phyloP scores from a whole-genome alignment of 2,888 invertebrate genomes.

The Stratiomys singularior region DNA sequence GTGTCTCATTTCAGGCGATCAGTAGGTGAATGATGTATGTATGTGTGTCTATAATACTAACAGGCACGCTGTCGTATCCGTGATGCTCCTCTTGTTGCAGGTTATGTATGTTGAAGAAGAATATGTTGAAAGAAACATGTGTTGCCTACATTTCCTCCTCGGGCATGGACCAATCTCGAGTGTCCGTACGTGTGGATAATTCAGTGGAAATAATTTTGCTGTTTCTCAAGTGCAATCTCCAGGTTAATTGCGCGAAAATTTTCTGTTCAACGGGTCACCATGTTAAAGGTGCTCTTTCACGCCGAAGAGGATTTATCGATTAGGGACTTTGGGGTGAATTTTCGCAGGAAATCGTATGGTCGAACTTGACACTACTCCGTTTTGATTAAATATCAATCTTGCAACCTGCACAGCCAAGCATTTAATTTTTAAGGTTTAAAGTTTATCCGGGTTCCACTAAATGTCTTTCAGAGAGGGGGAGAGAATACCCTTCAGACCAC shows the following conservation, averaged over 20 bases:
- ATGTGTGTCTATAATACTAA: background rate
- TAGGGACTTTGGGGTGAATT: no score
- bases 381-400: no score
- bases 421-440: no score
- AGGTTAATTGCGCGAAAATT: slow-evolving; percentile 40
- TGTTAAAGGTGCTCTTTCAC: slow-evolving; percentile 32
- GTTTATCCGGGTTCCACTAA: no score
- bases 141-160: background rate
- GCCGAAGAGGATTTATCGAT: slow-evolving; percentile 17
- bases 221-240: slow-evolving; percentile 21
- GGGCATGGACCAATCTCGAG: background rate
- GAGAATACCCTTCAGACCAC: no score
- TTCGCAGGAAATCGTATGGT: no score
- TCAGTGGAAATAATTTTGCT: slow-evolving; percentile 26
- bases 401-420: no score
- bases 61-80: no score
- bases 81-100: no score
- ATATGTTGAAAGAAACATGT: background rate
- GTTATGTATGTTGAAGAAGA: background rate
- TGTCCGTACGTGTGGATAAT: slow-evolving; percentile 29
- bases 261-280: slow-evolving; percentile 27
- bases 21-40: background rate
- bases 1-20: background rate
- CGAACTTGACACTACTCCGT: no score
- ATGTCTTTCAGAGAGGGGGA: no score